phyloP scores from a whole-genome alignment of 2,797 vertebrate genomes.

The Coregonus sp. region DNA sequence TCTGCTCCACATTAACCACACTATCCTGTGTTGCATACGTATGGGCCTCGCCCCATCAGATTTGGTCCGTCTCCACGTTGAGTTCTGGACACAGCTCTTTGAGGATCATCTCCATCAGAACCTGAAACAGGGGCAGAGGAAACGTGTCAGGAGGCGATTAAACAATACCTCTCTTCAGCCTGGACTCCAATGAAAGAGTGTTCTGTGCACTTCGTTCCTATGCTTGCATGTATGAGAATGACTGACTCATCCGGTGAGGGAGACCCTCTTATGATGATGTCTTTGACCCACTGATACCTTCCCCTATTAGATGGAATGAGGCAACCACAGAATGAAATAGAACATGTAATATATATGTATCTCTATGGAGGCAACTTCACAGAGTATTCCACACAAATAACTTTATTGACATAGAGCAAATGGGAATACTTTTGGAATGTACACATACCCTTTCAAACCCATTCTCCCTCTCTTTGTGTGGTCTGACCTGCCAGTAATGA shows the following conservation, averaged over 20 bases:
- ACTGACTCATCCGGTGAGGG: too few species aligned
- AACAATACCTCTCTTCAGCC: not conserved
- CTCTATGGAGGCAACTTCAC: too few species aligned
- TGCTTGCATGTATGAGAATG: not conserved
- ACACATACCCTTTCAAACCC: not conserved
- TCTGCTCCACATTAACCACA: too few species aligned
- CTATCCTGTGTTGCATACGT: too few species aligned
- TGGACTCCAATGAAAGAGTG: not conserved
- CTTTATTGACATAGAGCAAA: not conserved
- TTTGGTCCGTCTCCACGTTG: constrained; percentile 79
- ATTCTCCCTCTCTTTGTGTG: too few species aligned
- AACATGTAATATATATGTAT: too few species aligned
- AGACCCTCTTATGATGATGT: too few species aligned
- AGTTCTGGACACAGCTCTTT: constrained; percentile 93
- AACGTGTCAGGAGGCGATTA: not conserved
- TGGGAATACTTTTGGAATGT: not conserved
- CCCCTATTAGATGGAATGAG: not conserved
- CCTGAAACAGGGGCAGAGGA: constrained; percentile 64
- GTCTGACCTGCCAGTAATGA: not conserved
- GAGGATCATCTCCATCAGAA: constrained; percentile 93
- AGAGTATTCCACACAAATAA: too few species aligned
- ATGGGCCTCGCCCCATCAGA: constrained; percentile 36
- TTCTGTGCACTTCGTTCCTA: not conserved
- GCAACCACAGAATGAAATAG: too few species aligned
- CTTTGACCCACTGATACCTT: not conserved